phyloP scores from a whole-genome alignment of 2,797 vertebrate species.

The Pagetopsis macropterus region DNA sequence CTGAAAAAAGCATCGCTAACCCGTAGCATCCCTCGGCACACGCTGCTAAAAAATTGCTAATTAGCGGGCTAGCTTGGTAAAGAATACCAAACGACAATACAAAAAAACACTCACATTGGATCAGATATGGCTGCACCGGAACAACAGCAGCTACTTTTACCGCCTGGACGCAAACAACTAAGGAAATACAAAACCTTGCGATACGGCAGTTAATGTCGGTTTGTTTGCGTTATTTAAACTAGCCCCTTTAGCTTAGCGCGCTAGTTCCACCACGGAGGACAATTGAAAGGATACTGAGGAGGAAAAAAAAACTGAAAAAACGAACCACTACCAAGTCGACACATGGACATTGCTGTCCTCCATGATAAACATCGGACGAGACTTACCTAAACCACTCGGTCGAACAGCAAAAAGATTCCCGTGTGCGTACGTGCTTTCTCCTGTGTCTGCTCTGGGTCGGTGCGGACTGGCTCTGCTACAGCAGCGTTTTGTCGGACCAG shows the following conservation, averaged over 20 bases:
- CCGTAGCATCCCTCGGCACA: constrained; percentile 67
- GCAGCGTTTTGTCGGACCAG: constrained; percentile 72
- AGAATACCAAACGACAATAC: constrained; percentile 36
- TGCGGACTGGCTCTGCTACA: constrained; percentile 66
- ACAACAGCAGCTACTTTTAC: not conserved
- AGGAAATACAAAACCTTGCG: not conserved
- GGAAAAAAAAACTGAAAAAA: constrained; percentile 18
- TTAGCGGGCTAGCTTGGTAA: constrained; percentile 61
- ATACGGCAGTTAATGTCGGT: not conserved
- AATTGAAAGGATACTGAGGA: constrained; percentile 72
- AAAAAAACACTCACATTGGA: not conserved
- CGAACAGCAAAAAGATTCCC: constrained; percentile 36
- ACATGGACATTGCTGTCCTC: constrained; percentile 51
- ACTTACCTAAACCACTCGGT: constrained; percentile 72
- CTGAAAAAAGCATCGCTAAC: constrained; percentile 57
- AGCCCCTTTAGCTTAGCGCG: constrained; percentile 69
- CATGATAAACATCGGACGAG: constrained; percentile 21
- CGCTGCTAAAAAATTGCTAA: constrained; percentile 67
- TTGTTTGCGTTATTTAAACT: constrained; percentile 49
- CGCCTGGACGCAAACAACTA: not conserved
- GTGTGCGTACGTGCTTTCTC: constrained; percentile 51
- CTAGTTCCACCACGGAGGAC: constrained; percentile 74
- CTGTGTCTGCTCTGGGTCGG: constrained; percentile 50
- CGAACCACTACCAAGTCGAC: constrained; percentile 54
- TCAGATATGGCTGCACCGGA: not conserved